These are phyloP conservation scores for Cottoperca gobio DNA, from an alignment of 2,797 vertebrate species.

Conservation along the genomic window DNA sequence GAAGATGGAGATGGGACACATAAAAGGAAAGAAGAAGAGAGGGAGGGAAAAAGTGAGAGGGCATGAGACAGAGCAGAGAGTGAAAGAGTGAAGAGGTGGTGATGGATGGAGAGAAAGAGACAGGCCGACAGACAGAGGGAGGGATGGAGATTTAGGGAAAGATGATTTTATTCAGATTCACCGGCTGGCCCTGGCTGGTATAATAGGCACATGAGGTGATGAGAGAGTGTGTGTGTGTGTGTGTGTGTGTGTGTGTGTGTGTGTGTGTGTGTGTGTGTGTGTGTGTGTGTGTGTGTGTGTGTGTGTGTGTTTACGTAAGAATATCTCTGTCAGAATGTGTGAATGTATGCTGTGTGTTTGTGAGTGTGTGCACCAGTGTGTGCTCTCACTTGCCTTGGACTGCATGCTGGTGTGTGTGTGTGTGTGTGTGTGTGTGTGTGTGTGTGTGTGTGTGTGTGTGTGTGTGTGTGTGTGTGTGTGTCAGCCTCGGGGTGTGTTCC, in stretches of 20 bases:
- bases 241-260: slow-evolving; percentile 27
- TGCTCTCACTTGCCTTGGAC: slow-evolving; percentile 41
- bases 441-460: neutral
- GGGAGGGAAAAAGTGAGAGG: neutral
- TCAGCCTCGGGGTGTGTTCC: slow-evolving; percentile 56
- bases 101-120: neutral
- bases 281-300: slow-evolving; percentile 21
- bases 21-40: neutral
- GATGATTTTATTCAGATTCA: slow-evolving; percentile 49
- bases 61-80: neutral
- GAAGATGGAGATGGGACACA: slow-evolving; percentile 9
- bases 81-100: neutral
- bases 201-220: slow-evolving; percentile 43
- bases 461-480: slow-evolving; percentile 27
- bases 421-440: slow-evolving; percentile 6
- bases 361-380: slow-evolving; percentile 10
- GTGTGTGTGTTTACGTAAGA: slow-evolving; percentile 11
- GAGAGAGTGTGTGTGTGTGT: slow-evolving; percentile 29
- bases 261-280: slow-evolving; percentile 9
- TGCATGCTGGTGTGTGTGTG: slow-evolving; percentile 1
- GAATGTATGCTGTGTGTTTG: slow-evolving; percentile 6
- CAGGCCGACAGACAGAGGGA: neutral
- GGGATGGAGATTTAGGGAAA: slow-evolving; percentile 18
- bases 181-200: slow-evolving; percentile 47
- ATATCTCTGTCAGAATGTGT: slow-evolving; percentile 23